Conservation (phyloP, 2,888 invertebrate genomes). For the Andrena bucephala region DNA sequence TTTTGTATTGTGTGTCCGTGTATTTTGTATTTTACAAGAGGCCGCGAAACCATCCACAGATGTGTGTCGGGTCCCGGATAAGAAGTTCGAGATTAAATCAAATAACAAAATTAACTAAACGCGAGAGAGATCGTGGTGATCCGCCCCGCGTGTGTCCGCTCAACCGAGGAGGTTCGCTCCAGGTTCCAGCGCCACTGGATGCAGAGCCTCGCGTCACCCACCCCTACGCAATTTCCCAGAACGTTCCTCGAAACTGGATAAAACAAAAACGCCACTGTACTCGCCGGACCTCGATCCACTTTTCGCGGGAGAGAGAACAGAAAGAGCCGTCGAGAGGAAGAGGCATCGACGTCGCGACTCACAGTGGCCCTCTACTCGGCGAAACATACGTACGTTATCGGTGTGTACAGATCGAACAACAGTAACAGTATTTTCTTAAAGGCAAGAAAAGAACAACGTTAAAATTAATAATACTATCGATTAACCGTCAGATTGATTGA, state of each 20-base stretch:
- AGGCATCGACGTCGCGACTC: too few species aligned
- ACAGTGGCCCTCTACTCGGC: too few species aligned
- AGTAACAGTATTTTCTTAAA: not conserved
- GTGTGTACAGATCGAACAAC: too few species aligned
- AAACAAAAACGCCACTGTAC: not conserved
- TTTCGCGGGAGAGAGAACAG: not conserved
- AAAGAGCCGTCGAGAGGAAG: not conserved
- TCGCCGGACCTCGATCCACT: not conserved
- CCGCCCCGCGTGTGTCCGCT: constrained; percentile 75
- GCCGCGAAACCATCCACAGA: constrained; percentile 77
- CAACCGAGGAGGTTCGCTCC: constrained; percentile 59
- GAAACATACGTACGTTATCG: too few species aligned
- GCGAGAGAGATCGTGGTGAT: constrained; percentile 77
- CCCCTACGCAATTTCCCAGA: not conserved
- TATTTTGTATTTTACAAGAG: constrained; percentile 84
- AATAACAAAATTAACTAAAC: constrained; percentile 85
- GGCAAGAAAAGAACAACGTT: constrained; percentile 5
- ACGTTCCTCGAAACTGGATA: not conserved
- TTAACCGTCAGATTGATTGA: not conserved
- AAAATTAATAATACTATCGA: constrained; percentile 3
- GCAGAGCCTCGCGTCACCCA: constrained; percentile 2
- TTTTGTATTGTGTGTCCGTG: constrained; percentile 70
- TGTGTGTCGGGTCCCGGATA: constrained; percentile 75
- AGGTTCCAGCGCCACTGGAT: constrained; percentile 49
- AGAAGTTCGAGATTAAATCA: constrained; percentile 83